Conservation (phyloP, 2,113 vertebrate species). For the Chamaetylas fuelleborni region DNA sequence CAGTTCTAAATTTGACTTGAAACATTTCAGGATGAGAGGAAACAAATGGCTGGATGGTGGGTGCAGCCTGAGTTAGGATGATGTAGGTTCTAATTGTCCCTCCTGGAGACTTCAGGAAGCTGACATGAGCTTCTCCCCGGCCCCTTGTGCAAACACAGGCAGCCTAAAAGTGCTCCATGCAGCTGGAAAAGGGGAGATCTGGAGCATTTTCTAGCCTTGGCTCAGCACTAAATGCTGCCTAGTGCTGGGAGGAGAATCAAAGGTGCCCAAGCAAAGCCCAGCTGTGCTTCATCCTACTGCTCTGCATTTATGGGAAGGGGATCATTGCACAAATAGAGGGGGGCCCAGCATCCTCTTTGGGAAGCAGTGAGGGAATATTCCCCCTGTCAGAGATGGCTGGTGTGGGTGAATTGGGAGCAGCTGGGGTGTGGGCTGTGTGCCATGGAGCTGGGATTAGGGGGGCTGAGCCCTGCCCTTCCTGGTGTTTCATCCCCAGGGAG, state of each 20-base stretch:
- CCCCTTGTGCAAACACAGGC: not conserved
- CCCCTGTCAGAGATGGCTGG: fast-evolving
- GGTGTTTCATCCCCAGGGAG: slow-evolving; percentile 57
- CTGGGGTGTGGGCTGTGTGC: not conserved
- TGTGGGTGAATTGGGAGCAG: fast-evolving
- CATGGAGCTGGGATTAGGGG: fast-evolving
- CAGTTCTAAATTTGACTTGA: not conserved
- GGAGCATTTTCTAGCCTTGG: not conserved
- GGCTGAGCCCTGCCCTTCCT: not conserved
- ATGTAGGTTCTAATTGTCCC: not conserved
- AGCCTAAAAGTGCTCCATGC: not conserved
- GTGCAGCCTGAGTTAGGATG: not conserved
- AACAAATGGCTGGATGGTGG: not conserved
- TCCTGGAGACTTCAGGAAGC: not conserved
- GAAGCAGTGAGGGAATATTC: not conserved
- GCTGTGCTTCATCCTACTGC: not conserved
- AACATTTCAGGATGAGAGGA: not conserved
- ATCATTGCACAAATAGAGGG: fast-evolving
- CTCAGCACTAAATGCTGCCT: not conserved
- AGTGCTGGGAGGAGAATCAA: not conserved
- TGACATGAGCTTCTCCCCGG: not conserved
- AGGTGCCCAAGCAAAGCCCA: not conserved
- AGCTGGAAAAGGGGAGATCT: not conserved
- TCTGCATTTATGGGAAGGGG: not conserved
- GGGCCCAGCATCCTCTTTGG: not conserved